Evolutionary conservation across 2,888 invertebrate species (phyloP).

Genomic region (Lagria hirta): DNA sequence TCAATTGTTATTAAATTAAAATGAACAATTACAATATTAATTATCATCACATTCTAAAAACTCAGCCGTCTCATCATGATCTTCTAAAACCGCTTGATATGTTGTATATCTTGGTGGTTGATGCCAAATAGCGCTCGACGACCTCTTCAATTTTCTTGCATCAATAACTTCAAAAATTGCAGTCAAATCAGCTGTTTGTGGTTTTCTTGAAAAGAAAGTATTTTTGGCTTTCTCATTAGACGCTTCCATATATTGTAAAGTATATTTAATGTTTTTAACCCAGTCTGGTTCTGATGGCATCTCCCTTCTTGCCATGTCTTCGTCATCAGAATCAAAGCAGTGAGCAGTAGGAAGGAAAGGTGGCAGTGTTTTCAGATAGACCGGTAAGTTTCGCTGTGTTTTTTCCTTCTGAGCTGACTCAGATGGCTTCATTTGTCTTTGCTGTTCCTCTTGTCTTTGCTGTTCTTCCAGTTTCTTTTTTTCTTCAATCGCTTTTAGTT

Average conservation of each 20-base stretch:
- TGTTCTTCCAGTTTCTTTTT: conserved; percentile 41
- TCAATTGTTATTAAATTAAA: too few relatives aligned
- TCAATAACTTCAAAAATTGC: conserved; percentile 70
- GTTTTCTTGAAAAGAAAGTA: conserved; percentile 63
- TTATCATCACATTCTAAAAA: conserved; percentile 3
- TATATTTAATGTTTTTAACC: conserved; percentile 11
- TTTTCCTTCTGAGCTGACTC: conserved; percentile 43
- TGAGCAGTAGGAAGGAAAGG: conserved; percentile 59
- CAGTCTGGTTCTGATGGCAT: background rate
- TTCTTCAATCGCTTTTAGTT: conserved; percentile 54
- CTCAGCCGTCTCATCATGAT: conserved; percentile 10
- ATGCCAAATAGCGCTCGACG: conserved; percentile 75
- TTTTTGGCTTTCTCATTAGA: conserved; percentile 54
- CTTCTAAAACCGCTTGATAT: conserved; percentile 45
- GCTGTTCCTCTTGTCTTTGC: conserved; percentile 43
- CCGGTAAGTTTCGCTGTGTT: conserved; percentile 50
- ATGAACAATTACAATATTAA: conserved; percentile 1
- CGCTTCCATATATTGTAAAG: conserved; percentile 23
- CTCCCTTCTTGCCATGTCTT: conserved; percentile 43
- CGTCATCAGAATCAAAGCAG: conserved; percentile 61
- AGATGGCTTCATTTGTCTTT: conserved; percentile 46
- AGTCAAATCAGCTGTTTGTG: conserved; percentile 65
- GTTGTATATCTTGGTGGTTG: conserved; percentile 68
- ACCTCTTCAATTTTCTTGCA: conserved; percentile 64
- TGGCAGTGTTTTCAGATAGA: conserved; percentile 42